These are phyloP conservation scores for Willowsia nigromaculata DNA, from an alignment of 2,888 invertebrate genomes.

Conservation along the genomic window DNA sequence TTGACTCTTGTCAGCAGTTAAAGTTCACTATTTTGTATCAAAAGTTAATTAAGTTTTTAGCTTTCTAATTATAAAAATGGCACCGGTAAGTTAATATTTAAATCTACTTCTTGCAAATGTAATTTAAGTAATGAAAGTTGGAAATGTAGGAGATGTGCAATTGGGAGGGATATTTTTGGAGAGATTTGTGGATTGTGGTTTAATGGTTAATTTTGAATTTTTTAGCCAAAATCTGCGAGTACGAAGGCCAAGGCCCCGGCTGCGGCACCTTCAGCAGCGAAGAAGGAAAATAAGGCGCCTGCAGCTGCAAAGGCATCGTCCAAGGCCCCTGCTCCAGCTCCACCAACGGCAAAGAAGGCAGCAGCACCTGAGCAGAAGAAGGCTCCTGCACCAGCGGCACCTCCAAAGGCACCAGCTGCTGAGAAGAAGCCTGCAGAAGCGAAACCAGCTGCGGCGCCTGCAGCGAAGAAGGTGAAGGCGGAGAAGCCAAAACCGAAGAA, in stretches of 20 bases:
- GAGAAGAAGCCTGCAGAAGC: slow-evolving; percentile 55
- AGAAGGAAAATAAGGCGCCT: slow-evolving; percentile 69
- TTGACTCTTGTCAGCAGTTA: too few species aligned
- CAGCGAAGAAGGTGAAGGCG: slow-evolving; percentile 1
- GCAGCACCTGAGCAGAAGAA: slow-evolving; percentile 35
- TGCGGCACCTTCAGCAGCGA: slow-evolving; percentile 5
- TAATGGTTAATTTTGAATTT: not conserved
- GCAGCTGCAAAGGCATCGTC: slow-evolving; percentile 68
- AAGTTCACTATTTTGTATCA: too few species aligned
- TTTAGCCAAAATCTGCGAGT: not conserved
- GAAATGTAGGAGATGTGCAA: too few species aligned
- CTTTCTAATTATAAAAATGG: not conserved
- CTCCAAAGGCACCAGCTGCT: slow-evolving; percentile 52
- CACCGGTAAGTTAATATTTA: not conserved
- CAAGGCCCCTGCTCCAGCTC: slow-evolving; percentile 75
- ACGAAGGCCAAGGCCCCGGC: slow-evolving; percentile 60
- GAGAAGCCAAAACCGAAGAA: slow-evolving; percentile 69
- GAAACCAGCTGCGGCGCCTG: not conserved
- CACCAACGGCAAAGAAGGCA: slow-evolving; percentile 26
- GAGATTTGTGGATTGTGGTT: too few species aligned
- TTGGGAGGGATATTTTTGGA: too few species aligned
- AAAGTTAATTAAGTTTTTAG: too few species aligned
- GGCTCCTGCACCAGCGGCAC: slow-evolving; percentile 44
- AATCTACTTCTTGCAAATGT: too few species aligned
- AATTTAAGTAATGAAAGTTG: too few species aligned